Evolutionary conservation across 2,888 invertebrate species (phyloP).

Genomic region (Agriopis marginaria): DNA sequence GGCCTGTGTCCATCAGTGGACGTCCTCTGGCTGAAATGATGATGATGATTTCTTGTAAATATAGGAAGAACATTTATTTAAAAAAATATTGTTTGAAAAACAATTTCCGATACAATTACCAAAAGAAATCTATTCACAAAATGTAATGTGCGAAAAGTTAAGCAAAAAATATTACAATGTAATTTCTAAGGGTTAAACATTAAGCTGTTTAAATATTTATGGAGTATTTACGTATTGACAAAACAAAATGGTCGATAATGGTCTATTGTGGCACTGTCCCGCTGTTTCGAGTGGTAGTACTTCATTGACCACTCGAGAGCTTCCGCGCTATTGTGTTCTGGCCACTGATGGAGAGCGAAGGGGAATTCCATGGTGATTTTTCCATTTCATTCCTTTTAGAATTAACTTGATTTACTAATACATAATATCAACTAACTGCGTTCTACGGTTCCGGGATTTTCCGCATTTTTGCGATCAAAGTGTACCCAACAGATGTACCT

Average conservation of each 20-base stretch:
- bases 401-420: background rate
- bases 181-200: conserved; percentile 63
- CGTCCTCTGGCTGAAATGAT: too few relatives aligned
- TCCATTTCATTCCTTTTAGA: conserved; percentile 21
- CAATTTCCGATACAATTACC: background rate
- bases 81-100: background rate
- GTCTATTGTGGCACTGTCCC: conserved; percentile 62
- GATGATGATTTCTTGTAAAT: too few relatives aligned
- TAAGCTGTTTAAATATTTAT: conserved; percentile 82
- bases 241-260: conserved; percentile 78
- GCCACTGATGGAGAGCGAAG: conserved; percentile 28
- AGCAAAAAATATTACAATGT: conserved; percentile 34
- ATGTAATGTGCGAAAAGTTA: conserved; percentile 13
- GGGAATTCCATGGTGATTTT: conserved; percentile 21
- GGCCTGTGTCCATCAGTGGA: too few relatives aligned
- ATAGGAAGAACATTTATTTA: background rate
- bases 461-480: too few relatives aligned
- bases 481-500: too few relatives aligned
- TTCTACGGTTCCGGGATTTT: too few relatives aligned
- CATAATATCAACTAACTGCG: background rate
- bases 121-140: background rate
- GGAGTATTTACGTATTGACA: conserved; percentile 79
- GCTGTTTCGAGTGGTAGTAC: conserved; percentile 47
- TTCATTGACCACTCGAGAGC: conserved; percentile 75
- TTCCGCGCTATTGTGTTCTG: conserved; percentile 60